Base-by-base conservation (phyloP, 2,888 invertebrate species). In the Coleophora deauratella region DNA sequence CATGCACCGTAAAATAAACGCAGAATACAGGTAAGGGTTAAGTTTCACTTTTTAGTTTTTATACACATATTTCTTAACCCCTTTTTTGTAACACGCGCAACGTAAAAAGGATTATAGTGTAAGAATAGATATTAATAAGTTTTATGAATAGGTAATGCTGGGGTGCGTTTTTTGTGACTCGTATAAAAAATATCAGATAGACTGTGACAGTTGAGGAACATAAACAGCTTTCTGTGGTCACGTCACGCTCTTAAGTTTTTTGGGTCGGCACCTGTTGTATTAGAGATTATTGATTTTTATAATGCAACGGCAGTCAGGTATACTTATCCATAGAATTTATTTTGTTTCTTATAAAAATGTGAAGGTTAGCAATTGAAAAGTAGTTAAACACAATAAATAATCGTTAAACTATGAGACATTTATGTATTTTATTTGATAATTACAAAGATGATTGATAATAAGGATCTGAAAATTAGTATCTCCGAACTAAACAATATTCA, bases 161-260 rank as follows among this genome's bases (percentile, higher is more conserved):
- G 54, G 50, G 49, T 46, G 51, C 52, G 47, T 32, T 50, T 68
- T 72, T 73, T 72, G 53, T 59, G 45, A 37, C 21, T 3, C 27
- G 39, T 42, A 21, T 27, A 35, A 40, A 40, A 77, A 75, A 72
- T 66, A 67, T 62, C 63, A 60, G 75, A 79, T 72, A 74, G 54
- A 21, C 57, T 72, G 72, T 66, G 79, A 80, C 82, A 79, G 81
- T 80, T 74, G 79, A 76, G 62, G 65, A 57, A 61, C 54, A 59
- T 57, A 67, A 76, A 76, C 74, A 70, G 70, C 66, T 72, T 66
- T 73, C 64, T 57, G 66, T 72, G 77, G 79, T 68, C 72, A 74
- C 72, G 79, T 68, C 72, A 75, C 71, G 71, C 21, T 21, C 21
- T 21, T 21, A 21, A 21, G 68, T 62, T 57, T 71, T 82, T 76